Evolutionary conservation across 2,888 invertebrate species (phyloP).

Genomic region (Cristatella mucedo): DNA sequence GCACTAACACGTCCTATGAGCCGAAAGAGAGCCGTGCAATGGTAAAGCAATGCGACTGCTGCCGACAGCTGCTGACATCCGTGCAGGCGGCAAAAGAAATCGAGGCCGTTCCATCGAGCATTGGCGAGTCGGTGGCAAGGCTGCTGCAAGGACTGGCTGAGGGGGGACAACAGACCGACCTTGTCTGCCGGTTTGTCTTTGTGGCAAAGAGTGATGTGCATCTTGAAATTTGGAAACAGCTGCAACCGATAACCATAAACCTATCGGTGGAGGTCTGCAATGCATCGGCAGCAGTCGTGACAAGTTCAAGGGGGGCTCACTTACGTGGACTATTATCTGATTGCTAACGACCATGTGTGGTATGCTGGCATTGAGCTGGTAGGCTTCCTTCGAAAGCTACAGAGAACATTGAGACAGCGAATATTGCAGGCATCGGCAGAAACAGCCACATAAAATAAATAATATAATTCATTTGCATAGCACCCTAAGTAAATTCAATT

Average conservation of each 20-base stretch:
- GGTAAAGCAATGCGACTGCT: no score
- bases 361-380: conserved; percentile 75
- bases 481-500: no score
- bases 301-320: conserved; percentile 15
- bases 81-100: no score
- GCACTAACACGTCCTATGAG: no score
- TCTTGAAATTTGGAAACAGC: conserved; percentile 40
- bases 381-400: conserved; percentile 72
- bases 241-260: conserved; percentile 47
- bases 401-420: conserved; percentile 13
- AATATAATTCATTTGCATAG: neutral
- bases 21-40: no score
- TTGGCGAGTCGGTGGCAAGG: no score
- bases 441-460: neutral
- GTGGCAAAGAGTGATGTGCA: conserved; percentile 5
- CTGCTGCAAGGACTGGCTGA: no score
- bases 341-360: conserved; percentile 94
- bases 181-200: conserved; percentile 6
- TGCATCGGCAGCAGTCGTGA: neutral
- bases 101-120: no score
- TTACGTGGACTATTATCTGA: conserved; percentile 82
- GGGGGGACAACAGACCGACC: no score
- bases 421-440: no score
- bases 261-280: neutral
- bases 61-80: no score